Percentiles rank a stretch among this genome's conserved stretches.
These are phyloP conservation scores for Morone saxatilis DNA, from an alignment of 2,113 vertebrate species.

Conservation along the genomic window DNA sequence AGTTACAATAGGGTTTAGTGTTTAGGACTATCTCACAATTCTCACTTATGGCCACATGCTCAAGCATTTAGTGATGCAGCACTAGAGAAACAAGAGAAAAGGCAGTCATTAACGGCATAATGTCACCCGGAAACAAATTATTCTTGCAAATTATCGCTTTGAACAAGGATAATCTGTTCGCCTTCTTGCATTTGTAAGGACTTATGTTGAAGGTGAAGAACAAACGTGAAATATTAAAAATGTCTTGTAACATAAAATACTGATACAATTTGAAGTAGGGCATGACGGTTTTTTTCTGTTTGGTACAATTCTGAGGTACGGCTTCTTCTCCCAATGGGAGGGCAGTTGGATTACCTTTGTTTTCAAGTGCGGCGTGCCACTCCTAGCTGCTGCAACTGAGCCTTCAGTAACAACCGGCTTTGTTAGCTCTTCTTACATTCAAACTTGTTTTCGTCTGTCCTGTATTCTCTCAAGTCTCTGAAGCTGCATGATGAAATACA, in stretches of 20 bases:
- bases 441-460: conserved; percentile 64
- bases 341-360: conserved; percentile 58
- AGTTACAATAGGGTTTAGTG: not conserved
- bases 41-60: not conserved
- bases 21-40: not conserved
- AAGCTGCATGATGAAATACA: conserved; percentile 70
- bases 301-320: conserved; percentile 12
- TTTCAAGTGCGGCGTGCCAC: conserved; percentile 38
- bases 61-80: not conserved
- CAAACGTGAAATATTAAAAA: conserved; percentile 25
- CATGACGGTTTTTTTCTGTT: conserved; percentile 34
- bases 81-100: not conserved
- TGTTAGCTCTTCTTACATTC: conserved; percentile 53
- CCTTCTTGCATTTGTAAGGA: conserved; percentile 3
- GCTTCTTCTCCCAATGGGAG: conserved; percentile 25
- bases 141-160: not conserved
- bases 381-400: conserved; percentile 44
- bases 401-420: conserved; percentile 42
- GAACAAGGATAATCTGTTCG: not conserved
- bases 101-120: not conserved
- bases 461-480: conserved; percentile 55
- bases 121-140: not conserved
- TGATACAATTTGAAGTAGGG: conserved; percentile 34
- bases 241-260: conserved; percentile 14
- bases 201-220: conserved; percentile 1